Base-by-base conservation (phyloP, 2,797 vertebrate species). In the Sebastes kiyomatsui region DNA sequence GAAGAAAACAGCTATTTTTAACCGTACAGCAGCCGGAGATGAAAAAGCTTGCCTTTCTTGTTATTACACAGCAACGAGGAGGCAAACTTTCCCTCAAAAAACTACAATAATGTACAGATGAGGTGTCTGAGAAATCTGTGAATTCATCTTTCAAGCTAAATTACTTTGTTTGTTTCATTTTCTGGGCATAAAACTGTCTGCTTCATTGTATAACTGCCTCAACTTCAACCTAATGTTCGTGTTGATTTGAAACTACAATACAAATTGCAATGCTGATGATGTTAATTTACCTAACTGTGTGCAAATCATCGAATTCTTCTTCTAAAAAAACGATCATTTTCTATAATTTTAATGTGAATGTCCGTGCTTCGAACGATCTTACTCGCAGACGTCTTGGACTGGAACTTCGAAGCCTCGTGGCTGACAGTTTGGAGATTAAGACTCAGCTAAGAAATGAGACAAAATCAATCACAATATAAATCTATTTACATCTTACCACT, bases 381-480 rank as follows among this genome's bases (percentile, higher is more conserved):
- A 16, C 5, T 64, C 11, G 1, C 13, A 16, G 18, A 38, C 1
- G 33, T 42, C 16, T 49, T 23, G 18, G 46, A n/a, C 55, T 38
- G 56, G 46, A 70, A 72, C 27, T 46, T 38, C 30, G 60, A 70
- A 27, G 4, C 42, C 35, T 75, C 18, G 25, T 11, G 6, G 32
- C 32, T 58, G 56, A 74, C 65, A 58, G 38, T 64, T 72, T 52
- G 11, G 10, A 25, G 23, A 84, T 73, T 11, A 77, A 81, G 67
- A 78, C 32, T 62, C n/a, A 6, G 16, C 22, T 6, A 71, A 55
- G 35, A 84, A 56, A 60, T 64, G 7, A 67, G 18, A 54, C 18
- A 30, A 80, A 86, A 89, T 83, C 62, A 30, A 73, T 89, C 77
- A 46, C 52, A 87, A 75, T 56, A 72, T 67, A 42, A 85, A 87